Percentiles rank a stretch among this genome's conserved stretches.
Evolutionary conservation across 2,113 vertebrate genomes (phyloP).

Genomic region (Heliornis fulica): DNA sequence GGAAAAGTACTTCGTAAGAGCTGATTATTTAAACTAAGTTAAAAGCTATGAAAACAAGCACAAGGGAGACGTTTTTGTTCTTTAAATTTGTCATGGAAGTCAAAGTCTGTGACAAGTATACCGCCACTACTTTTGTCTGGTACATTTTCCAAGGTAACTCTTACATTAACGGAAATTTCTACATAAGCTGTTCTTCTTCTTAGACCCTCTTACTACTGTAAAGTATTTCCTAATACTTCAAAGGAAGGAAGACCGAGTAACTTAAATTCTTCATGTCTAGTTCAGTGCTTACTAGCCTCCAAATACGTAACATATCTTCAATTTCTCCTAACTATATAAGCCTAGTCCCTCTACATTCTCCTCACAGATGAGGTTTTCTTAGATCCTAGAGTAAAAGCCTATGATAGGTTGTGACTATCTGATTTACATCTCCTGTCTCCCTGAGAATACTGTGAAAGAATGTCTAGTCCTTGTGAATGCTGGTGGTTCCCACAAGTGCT

Average conservation of each 20-base stretch:
- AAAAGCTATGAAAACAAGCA: background rate
- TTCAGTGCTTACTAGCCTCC: background rate
- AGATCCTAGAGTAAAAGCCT: background rate
- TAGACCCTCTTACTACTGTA: background rate
- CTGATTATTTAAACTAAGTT: background rate
- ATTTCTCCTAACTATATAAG: background rate
- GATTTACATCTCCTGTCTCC: background rate
- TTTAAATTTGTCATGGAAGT: background rate
- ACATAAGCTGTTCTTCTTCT: background rate
- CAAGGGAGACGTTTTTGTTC: background rate
- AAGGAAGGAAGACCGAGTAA: background rate
- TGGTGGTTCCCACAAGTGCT: background rate
- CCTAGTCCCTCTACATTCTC: background rate
- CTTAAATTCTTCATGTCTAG: background rate
- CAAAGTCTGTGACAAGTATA: background rate
- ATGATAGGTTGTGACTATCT: background rate
- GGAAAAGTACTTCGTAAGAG: background rate
- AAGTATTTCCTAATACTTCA: background rate
- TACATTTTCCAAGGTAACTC: background rate
- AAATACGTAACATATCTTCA: background rate
- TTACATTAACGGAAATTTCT: background rate
- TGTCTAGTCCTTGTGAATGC: background rate
- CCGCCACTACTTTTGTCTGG: background rate
- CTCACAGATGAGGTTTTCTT: background rate
- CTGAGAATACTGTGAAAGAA: background rate